A percentile compares a stretch with the other conserved stretches of the same genome.
These are phyloP conservation scores for Valencia hispanica DNA, from an alignment of 2,797 vertebrate genomes.

Conservation along the genomic window DNA sequence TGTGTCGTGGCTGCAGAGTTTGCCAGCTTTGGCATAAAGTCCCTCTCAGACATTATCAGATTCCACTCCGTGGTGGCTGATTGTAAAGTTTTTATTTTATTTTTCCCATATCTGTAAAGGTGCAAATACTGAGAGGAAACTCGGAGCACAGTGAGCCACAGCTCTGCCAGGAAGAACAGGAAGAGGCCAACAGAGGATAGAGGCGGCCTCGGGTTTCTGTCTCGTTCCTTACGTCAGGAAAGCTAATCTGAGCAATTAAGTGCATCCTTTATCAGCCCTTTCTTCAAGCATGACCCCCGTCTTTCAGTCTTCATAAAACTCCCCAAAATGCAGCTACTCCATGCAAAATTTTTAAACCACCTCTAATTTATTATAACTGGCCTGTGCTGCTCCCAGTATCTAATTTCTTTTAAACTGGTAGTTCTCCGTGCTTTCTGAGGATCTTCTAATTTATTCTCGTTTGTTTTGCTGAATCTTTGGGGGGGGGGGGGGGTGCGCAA, in stretches of 20 bases:
- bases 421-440: background rate
- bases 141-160: constrained; percentile 47
- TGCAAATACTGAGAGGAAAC: constrained; percentile 42
- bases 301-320: background rate
- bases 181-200: constrained; percentile 29
- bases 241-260: constrained; percentile 45
- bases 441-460: background rate
- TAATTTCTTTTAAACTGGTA: background rate
- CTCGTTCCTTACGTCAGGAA: constrained; percentile 16
- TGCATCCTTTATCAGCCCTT: constrained; percentile 22
- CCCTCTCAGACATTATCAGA: constrained; percentile 4
- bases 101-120: constrained; percentile 36
- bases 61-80: constrained; percentile 5
- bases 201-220: background rate
- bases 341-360: background rate
- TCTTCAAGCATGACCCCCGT: constrained; percentile 1
- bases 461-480: no score
- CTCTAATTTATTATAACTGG: background rate
- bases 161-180: constrained; percentile 35
- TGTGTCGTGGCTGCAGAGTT: constrained; percentile 29
- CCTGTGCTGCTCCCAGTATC: background rate
- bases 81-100: constrained; percentile 22
- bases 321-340: background rate
- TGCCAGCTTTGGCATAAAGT: constrained; percentile 25
- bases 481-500: no score